These are phyloP conservation scores for Chaetodon trifasciatus DNA, from an alignment of 2,797 vertebrate species.

Conservation along the genomic window DNA sequence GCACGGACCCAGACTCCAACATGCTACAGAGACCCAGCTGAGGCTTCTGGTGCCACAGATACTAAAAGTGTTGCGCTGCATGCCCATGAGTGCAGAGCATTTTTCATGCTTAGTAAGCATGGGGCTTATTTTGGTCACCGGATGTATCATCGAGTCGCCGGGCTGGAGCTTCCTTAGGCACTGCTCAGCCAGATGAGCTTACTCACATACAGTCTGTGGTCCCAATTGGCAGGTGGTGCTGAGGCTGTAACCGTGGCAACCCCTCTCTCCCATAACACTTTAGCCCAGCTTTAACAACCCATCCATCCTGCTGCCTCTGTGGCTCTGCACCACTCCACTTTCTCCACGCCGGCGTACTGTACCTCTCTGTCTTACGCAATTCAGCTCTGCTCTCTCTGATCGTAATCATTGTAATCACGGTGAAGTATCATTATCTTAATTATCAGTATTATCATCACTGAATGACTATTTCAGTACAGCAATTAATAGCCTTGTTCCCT, in stretches of 20 bases:
- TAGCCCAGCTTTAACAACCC: slow-evolving; percentile 70
- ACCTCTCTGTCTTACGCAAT: slow-evolving; percentile 27
- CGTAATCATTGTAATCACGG: slow-evolving; percentile 51
- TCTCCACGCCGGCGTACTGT: background rate
- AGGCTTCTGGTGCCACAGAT: slow-evolving; percentile 58
- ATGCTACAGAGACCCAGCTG: slow-evolving; percentile 57
- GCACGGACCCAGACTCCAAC: slow-evolving; percentile 34
- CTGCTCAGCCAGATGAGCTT: slow-evolving; percentile 63
- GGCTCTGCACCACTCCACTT: slow-evolving; percentile 60
- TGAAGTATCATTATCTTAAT: slow-evolving; percentile 61
- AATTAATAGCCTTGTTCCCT: slow-evolving; percentile 26
- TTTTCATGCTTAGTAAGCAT: slow-evolving; percentile 55
- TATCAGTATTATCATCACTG: slow-evolving; percentile 42
- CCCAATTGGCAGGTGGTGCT: slow-evolving; percentile 76
- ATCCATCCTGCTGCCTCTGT: slow-evolving; percentile 59
- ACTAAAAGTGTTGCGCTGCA: slow-evolving; percentile 51
- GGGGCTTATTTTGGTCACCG: slow-evolving; percentile 37
- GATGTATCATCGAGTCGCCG: slow-evolving; percentile 21
- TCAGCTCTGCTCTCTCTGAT: slow-evolving; percentile 39
- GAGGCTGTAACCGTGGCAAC: slow-evolving; percentile 86
- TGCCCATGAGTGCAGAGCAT: slow-evolving; percentile 20
- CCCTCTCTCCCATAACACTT: slow-evolving; percentile 70
- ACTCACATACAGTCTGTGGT: slow-evolving; percentile 64
- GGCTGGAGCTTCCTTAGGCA: slow-evolving; percentile 45
- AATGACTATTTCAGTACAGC: slow-evolving; percentile 32